Conservation (phyloP, 2,113 vertebrate genomes). For the Chloropsis hardwickii region DNA sequence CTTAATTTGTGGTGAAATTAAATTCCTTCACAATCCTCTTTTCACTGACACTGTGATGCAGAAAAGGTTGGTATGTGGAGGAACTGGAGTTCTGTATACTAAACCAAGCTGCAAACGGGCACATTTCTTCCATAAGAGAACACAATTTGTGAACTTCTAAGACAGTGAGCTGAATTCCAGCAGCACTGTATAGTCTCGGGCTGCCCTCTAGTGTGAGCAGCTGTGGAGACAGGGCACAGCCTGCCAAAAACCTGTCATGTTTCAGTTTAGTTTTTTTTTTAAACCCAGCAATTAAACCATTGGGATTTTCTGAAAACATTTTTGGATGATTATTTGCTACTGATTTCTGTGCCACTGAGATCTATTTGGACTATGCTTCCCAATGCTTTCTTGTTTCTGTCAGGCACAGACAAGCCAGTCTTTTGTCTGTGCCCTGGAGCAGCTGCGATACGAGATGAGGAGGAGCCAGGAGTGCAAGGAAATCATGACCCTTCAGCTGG, state of each 20-base stretch:
- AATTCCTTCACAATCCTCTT: not conserved
- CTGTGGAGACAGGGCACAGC: not conserved
- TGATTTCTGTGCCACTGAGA: not conserved
- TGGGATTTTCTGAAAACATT: not conserved
- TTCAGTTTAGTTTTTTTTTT: not conserved
- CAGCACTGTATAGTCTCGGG: not conserved
- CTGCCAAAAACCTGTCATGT: not conserved
- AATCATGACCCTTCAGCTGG: not conserved
- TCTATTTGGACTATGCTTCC: not conserved
- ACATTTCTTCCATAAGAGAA: not conserved
- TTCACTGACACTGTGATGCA: not conserved
- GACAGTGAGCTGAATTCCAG: not conserved
- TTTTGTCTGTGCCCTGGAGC: not conserved
- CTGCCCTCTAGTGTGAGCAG: slow-evolving; percentile 56
- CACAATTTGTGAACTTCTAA: not conserved
- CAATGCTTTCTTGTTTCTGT: not conserved
- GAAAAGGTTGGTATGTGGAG: not conserved
- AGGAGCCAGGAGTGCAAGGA: not conserved
- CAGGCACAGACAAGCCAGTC: not conserved
- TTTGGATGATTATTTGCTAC: not conserved
- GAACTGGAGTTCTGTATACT: not conserved
- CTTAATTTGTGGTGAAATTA: not conserved
- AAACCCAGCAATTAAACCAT: not conserved
- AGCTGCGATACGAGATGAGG: not conserved
- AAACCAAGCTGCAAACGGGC: not conserved